phyloP scores from a whole-genome alignment of 2,113 vertebrate genomes.

The Nothoprocta perdicaria region DNA sequence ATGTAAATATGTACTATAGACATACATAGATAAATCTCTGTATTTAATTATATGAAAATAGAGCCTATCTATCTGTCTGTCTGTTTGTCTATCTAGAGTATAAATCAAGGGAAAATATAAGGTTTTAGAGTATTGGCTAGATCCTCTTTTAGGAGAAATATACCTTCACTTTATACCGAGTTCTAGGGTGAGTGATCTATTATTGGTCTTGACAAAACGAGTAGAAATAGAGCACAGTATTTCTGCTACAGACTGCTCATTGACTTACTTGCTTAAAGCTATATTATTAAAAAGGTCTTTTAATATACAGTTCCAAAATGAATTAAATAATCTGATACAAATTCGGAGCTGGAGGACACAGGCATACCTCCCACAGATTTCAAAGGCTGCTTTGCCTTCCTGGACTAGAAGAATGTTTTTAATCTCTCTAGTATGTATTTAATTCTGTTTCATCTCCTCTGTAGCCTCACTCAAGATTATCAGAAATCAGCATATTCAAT shows the following conservation, averaged over 20 bases:
- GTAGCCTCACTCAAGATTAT: not conserved
- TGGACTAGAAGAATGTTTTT: not conserved
- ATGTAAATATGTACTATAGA: not conserved
- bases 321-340: constrained; percentile 30
- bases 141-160: not conserved
- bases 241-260: not conserved
- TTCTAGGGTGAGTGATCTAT: not conserved
- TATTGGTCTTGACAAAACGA: constrained; percentile 2
- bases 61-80: not conserved
- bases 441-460: constrained; percentile 25
- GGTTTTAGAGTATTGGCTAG: not conserved
- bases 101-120: not conserved
- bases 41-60: constrained; percentile 13
- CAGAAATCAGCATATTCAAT: constrained; percentile 24
- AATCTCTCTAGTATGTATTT: constrained; percentile 22
- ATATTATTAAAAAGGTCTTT: not conserved
- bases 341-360: constrained; percentile 38
- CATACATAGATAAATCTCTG: not conserved
- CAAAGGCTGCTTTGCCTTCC: not conserved
- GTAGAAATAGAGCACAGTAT: not conserved
- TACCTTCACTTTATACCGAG: not conserved
- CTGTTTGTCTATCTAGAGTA: not conserved
- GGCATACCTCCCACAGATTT: constrained; percentile 47
- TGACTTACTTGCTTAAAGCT: constrained; percentile 2
- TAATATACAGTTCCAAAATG: constrained; percentile 12